These are phyloP conservation scores for Oreortyx pictus DNA, from an alignment of 2,797 vertebrate species.

Conservation along the genomic window DNA sequence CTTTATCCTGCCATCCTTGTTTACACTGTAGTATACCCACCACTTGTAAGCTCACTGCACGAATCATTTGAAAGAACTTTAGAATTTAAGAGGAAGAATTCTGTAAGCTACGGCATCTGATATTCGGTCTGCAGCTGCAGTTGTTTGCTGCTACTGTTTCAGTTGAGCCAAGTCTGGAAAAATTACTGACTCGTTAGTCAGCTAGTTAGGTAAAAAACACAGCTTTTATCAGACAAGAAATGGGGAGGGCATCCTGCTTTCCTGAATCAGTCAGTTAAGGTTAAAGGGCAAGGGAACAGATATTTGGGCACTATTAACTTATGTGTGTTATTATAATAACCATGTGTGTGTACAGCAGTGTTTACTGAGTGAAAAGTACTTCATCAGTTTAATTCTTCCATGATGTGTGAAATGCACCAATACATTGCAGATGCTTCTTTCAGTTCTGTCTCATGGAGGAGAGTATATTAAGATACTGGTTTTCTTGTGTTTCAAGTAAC, in stretches of 20 bases:
- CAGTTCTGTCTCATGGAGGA: neutral
- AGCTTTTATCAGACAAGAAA: neutral
- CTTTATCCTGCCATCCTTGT: neutral
- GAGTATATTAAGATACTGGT: neutral
- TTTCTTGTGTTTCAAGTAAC: neutral
- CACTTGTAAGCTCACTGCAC: neutral
- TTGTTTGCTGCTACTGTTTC: neutral
- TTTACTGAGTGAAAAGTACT: neutral
- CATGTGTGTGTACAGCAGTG: neutral
- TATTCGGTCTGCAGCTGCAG: neutral
- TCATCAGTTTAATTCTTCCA: neutral
- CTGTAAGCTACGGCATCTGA: neutral
- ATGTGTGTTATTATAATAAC: neutral
- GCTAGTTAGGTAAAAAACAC: neutral
- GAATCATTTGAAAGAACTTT: neutral
- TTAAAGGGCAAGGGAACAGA: neutral
- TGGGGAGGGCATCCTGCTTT: neutral
- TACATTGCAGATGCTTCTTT: neutral
- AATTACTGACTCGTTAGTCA: neutral
- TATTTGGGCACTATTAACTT: neutral
- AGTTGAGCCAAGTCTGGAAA: neutral
- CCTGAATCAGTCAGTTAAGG: neutral
- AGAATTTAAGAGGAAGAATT: neutral
- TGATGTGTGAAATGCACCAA: neutral
- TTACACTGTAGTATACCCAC: neutral